Base-by-base conservation (phyloP, 1,140 invertebrate species). In the Macrobrachium nipponense region DNA sequence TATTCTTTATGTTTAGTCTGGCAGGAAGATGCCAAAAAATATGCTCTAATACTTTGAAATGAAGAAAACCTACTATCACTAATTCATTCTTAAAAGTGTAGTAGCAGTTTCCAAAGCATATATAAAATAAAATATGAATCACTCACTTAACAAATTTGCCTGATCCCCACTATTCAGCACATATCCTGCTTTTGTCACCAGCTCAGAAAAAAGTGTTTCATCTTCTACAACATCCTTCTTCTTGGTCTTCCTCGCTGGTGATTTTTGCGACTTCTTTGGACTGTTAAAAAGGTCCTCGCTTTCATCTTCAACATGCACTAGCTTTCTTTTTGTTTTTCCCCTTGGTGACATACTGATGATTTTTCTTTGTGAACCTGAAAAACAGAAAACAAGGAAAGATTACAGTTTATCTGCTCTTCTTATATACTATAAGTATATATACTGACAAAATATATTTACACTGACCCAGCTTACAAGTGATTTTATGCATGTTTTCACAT, bases 141-240 rank as follows among this genome's bases (percentile, higher is more conserved):
- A 82, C 75, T 18, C 77, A 86, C 83, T 86, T 58, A 86, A 43
- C 8, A 86, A 17, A 60, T 86, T 86, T 18, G 83, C 76, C n/a
- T 51, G 62, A 43, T 86, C 66, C 11, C 76, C 83, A 59, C 75
- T 79, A 44, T 72, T 76, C 58, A 86, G 27, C 5, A 86, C 79
- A 51, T 72, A 86, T 27, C 83, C 83, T 27, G 83, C 76, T 36
- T 86, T 86, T 6, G 23, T 79, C n/a, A 86, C 60, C 64, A 86
- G 68, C 64, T 86, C 83, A 36, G 76, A 75, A 61, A 86, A 86
- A 23, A 86, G 76, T 14, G 83, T 80, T 60, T 79, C 36, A 59
- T 79, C 83, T n/a, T 79, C 17, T 10, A 86, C 17, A 12, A 14
- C 36, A 86, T 79, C 76, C 18, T 58, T 61, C 7, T 85, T 59